Conservation (phyloP, 2,113 vertebrate species). For the Microcebus lehilahytsara region DNA sequence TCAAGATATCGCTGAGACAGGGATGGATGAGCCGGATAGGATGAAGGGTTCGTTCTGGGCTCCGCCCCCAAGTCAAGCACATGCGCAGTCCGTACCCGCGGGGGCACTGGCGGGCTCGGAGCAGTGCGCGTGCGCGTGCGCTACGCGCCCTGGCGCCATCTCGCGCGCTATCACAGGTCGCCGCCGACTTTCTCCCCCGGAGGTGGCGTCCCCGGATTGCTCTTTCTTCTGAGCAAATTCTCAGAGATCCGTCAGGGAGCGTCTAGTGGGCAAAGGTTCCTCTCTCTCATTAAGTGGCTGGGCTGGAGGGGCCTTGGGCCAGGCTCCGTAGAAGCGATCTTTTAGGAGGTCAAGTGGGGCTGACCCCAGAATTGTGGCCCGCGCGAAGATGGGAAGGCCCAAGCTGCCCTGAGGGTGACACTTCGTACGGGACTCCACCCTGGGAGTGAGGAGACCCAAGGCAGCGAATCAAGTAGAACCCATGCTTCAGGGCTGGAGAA, state of each 20-base stretch:
- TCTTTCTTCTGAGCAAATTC: fast-evolving
- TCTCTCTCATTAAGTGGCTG: background rate
- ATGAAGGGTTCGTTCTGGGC: background rate
- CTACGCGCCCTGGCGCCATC: fast-evolving
- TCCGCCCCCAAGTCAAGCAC: fast-evolving
- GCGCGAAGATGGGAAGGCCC: background rate
- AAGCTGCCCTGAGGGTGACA: background rate
- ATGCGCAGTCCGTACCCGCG: fast-evolving
- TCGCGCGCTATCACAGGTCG: fast-evolving
- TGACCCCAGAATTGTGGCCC: background rate
- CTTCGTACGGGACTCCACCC: too few species aligned
- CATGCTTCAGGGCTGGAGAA: background rate
- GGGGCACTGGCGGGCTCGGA: fast-evolving
- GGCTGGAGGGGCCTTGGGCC: background rate
- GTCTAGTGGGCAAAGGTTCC: background rate
- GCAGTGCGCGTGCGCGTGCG: background rate
- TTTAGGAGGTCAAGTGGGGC: background rate
- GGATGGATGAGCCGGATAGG: background rate
- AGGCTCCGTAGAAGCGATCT: background rate
- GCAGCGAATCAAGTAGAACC: background rate
- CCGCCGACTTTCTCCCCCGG: fast-evolving
- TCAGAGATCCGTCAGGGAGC: fast-evolving
- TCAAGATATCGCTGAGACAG: fast-evolving
- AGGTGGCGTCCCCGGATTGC: fast-evolving
- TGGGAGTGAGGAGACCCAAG: background rate